These are phyloP conservation scores for Pseudorectes ferrugineus DNA, from an alignment of 2,113 vertebrate genomes.

Conservation along the genomic window DNA sequence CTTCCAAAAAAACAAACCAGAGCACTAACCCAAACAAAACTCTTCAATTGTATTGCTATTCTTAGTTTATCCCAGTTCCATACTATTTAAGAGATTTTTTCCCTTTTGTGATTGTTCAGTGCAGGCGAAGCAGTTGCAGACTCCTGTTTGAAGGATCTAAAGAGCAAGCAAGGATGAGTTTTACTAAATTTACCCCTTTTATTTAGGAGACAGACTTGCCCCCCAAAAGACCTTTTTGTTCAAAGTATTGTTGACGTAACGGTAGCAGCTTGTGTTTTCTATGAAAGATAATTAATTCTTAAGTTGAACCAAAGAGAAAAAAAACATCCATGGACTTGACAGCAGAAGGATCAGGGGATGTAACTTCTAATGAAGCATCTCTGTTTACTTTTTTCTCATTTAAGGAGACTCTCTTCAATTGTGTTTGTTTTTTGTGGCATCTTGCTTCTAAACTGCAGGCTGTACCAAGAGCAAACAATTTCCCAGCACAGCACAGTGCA, in stretches of 20 bases:
- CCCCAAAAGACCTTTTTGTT: background rate
- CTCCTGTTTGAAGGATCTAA: background rate
- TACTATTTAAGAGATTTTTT: background rate
- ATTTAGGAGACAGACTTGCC: background rate
- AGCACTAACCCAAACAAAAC: background rate
- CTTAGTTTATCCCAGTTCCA: background rate
- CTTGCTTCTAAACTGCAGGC: background rate
- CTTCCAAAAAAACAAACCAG: background rate
- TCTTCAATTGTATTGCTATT: background rate
- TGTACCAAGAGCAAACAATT: background rate
- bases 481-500: background rate
- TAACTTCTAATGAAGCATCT: background rate
- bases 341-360: background rate
- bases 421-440: background rate
- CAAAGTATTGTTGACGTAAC: background rate
- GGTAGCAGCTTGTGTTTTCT: background rate
- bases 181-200: background rate
- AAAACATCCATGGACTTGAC: background rate
- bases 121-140: background rate
- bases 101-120: background rate
- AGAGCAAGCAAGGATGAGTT: background rate
- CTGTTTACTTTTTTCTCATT: background rate
- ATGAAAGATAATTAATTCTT: background rate
- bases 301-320: background rate
- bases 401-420: background rate